Base-by-base conservation (phyloP, 2,888 invertebrate species). In the Alcis repandata region DNA sequence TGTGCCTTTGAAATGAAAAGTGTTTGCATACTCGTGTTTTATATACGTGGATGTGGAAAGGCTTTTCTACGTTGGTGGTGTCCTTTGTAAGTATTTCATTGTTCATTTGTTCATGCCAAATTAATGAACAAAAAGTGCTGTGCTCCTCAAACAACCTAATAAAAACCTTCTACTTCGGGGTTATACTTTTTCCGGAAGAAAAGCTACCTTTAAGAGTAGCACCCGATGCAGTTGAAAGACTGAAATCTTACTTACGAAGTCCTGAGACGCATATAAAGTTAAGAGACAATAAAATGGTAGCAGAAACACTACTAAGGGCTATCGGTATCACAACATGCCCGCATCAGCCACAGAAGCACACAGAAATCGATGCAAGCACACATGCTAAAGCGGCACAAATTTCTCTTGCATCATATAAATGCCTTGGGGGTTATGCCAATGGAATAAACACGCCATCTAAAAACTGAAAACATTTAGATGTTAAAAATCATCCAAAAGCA, bases 191-290 rank as follows among this genome's bases (percentile, higher is more conserved):
- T 48, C 32, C 41, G n/a, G 27, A 54, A 53, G 27, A 45, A 46
- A 36, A 57, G 20, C 56, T 45, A 52, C 52, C 19, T 45, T 51
- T 33, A 27, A 51, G 1, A 38, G 54, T 62, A 43, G 46, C 58
- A 53, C 45, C 61, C 56, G 40, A 69, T 70, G 70, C 67, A 58
- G 66, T 68, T 52, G 68, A 63, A 71, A 72, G 63, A 69, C 69
- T 27, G 61, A 59, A 73, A 63, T 75, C 74, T 72, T 81, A 83
- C 83, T 83, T 80, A 83, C 83, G 75, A 73, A 81, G 61, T 83
- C 83, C 83, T 83, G 81, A 74, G 83, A 75, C 73, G 83, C 83
- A 71, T 79, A 78, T 76, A 83, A 79, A 80, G 72, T 79, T 71
- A 81, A 82, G 56, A 75, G 75, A 73, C n/a, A 69, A 69, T 48